These are phyloP conservation scores for Rutpela maculata DNA, from an alignment of 2,888 invertebrate species.

Conservation along the genomic window DNA sequence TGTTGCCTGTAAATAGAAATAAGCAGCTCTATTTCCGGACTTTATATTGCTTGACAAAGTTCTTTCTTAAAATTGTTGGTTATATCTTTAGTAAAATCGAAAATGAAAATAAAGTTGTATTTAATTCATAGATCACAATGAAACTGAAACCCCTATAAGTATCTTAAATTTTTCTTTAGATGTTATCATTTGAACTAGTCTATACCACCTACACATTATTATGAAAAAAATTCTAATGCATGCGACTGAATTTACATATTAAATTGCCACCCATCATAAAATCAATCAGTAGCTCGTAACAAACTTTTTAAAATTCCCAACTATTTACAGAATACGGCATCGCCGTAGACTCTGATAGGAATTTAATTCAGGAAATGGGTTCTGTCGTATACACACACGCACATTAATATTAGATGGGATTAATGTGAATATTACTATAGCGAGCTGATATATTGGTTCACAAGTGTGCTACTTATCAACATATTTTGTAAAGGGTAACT, in stretches of 20 bases:
- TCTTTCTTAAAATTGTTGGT: no score
- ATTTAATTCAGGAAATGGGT: constrained; percentile 3
- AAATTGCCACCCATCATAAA: not conserved
- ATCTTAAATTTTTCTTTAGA: no score
- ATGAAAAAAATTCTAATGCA: not conserved
- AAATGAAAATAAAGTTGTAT: no score
- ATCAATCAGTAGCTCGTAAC: not conserved
- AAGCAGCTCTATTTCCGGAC: no score
- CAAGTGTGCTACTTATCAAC: not conserved
- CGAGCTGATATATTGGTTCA: not conserved
- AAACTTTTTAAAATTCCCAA: not conserved
- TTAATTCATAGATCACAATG: no score
- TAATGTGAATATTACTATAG: not conserved
- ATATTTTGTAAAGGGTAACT: not conserved
- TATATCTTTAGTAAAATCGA: no score
- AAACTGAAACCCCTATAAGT: no score
- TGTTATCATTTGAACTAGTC: no score
- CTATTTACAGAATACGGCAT: not conserved
- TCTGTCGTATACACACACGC: constrained; percentile 3
- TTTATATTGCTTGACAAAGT: no score
- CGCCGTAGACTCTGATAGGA: not conserved
- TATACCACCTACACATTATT: not conserved
- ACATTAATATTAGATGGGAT: not conserved
- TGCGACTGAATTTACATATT: not conserved
- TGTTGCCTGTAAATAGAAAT: no score